phyloP scores from a whole-genome alignment of 2,888 invertebrate species.

The Drosophila flavopinicola region DNA sequence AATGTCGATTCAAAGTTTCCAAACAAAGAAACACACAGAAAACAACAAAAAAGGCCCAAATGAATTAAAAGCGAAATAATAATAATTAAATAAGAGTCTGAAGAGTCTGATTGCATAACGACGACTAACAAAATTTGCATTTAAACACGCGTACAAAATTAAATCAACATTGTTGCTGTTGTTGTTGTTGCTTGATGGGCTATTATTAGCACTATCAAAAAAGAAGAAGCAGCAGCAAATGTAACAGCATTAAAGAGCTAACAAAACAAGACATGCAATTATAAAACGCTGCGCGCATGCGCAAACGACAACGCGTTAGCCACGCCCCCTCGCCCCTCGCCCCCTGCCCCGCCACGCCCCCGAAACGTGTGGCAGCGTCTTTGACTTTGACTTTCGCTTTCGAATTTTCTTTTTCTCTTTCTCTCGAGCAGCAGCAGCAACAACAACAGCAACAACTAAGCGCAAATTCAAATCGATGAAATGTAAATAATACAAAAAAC shows the following conservation, averaged over 20 bases:
- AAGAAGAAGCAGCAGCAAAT: slow-evolving; percentile 16
- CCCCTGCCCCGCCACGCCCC: not conserved
- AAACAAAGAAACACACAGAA: slow-evolving; percentile 1
- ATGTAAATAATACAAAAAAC: slow-evolving; percentile 65
- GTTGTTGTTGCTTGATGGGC: slow-evolving; percentile 15
- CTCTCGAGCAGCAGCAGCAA: slow-evolving; percentile 5
- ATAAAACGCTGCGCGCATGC: slow-evolving; percentile 67
- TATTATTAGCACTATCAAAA: slow-evolving; percentile 45
- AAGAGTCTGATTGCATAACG: slow-evolving; percentile 42
- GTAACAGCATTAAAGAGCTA: no score
- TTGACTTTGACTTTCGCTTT: slow-evolving; percentile 81
- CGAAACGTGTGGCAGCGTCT: slow-evolving; percentile 48
- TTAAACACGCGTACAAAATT: slow-evolving; percentile 48
- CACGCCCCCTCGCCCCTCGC: not conserved
- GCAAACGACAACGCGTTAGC: slow-evolving; percentile 41
- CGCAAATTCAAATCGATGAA: slow-evolving; percentile 69
- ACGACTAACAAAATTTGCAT: slow-evolving; percentile 43
- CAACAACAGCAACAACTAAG: slow-evolving; percentile 27
- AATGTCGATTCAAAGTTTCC: slow-evolving; percentile 33
- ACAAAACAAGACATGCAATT: slow-evolving; percentile 62
- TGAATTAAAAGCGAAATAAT: not conserved
- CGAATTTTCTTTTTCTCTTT: slow-evolving; percentile 75
- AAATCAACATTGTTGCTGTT: slow-evolving; percentile 26
- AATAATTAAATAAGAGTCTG: slow-evolving; percentile 42
- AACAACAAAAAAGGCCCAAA: slow-evolving; percentile 3